These are phyloP conservation scores for Bufotes viridis DNA, from an alignment of 2,797 vertebrate species.

Conservation along the genomic window DNA sequence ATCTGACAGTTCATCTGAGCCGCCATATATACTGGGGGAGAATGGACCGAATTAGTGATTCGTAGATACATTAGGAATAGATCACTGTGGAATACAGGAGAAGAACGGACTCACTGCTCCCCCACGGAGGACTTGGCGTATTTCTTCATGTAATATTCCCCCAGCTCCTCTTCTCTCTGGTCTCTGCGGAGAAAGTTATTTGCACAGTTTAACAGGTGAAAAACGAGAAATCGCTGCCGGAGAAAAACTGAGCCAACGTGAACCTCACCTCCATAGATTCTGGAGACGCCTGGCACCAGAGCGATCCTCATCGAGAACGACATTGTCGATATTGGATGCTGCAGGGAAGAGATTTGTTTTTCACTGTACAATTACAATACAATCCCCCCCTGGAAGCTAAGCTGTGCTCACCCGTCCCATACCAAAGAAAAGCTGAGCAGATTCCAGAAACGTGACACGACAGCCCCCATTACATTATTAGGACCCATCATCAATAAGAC, in stretches of 20 bases:
- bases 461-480: neutral
- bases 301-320: slow-evolving; percentile 90
- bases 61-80: too few species aligned
- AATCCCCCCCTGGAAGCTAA: neutral
- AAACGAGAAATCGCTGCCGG: rapidly evolving
- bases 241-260: neutral
- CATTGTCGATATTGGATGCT: slow-evolving; percentile 91
- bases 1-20: slow-evolving; percentile 92
- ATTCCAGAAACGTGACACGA: neutral
- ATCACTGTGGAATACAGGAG: neutral
- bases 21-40: slow-evolving; percentile 80
- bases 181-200: slow-evolving; percentile 74
- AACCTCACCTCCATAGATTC: slow-evolving; percentile 89
- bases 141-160: slow-evolving; percentile 98
- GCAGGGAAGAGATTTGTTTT: slow-evolving; percentile 25
- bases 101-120: slow-evolving; percentile 83
- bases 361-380: neutral
- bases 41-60: neutral
- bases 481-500: neutral
- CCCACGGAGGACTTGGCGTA: slow-evolving; percentile 90
- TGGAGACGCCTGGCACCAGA: slow-evolving; percentile 90
- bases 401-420: neutral
- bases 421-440: neutral
- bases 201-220: neutral
- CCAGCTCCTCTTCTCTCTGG: slow-evolving; percentile 90